Evolutionary conservation across 2,888 invertebrate species (phyloP), one percentile per base, ranked within the genome.

Genomic region (Resseliella maxima): DNA sequence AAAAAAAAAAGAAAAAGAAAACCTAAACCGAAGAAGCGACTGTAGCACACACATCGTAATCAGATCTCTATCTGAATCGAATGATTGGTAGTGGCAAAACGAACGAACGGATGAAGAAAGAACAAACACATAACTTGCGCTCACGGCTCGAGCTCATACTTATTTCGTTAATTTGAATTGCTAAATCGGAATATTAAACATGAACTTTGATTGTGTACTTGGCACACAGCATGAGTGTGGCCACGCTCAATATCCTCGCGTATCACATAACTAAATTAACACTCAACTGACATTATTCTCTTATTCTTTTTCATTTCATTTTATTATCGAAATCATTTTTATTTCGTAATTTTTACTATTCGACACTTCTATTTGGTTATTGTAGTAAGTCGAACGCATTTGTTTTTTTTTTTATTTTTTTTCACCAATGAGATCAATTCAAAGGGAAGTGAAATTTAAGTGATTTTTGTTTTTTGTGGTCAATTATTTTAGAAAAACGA

Each of bases 161-260:
- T 15, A 2, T 31, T 72, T 31, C 35, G 35, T 72, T 72, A 72
- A 72, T 72, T 72, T 72, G 72, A 72, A 72, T 72, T 72, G 72
- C 72, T 31, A 72, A 72, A 72, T 72, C 31, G 31, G 72, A 31
- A 72, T 72, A 72, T 72, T 72, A 72, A 72, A 72, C 72, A 72
- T 72, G 72, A 72, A 72, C 72, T 72, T 72, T 72, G 72, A 72
- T 72, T 72, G 31, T 72, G 72, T 72, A 31, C 72, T 72, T 72
- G 72, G 72, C 72, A 50, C 46, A 50, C 46, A 59, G 59, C 59
- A 72, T 72, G 72, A 72, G 72, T 72, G 72, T 72, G 35, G 35
- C 35, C 31, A 31, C 31, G 59, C 59, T 59, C 24, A 31, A 72
- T 31, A 59, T 59, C 31, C 31, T 35, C n/a, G 31, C 5, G 31